A percentile compares a stretch with the other conserved stretches of the same genome.
These are phyloP conservation scores for Lacanobia oleracea DNA, from an alignment of 2,888 invertebrate genomes.

Conservation along the genomic window DNA sequence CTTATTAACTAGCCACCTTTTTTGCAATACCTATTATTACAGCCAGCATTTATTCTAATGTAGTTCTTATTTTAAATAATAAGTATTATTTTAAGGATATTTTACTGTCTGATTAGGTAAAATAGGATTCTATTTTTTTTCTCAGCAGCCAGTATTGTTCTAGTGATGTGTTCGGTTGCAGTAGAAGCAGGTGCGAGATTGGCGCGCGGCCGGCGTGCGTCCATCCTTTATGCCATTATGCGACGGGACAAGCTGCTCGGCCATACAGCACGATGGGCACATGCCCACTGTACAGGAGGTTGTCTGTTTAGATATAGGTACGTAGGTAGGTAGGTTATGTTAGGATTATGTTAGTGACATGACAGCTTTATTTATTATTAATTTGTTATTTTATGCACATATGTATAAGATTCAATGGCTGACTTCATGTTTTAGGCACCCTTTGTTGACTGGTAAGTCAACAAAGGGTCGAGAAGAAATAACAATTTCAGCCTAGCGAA, in stretches of 20 bases:
- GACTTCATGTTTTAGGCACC: too few species aligned
- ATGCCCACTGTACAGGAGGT: constrained; percentile 72
- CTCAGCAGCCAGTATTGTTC: constrained; percentile 17
- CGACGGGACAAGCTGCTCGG: constrained; percentile 82
- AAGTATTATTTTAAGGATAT: not conserved
- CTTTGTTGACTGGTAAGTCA: too few species aligned
- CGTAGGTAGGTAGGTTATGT: not conserved
- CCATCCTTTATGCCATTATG: constrained; percentile 82
- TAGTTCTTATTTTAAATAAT: not conserved
- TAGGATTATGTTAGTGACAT: not conserved
- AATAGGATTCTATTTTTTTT: not conserved
- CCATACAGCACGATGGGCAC: constrained; percentile 75
- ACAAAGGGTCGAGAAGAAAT: too few species aligned
- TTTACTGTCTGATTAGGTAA: not conserved
- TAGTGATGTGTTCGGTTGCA: constrained; percentile 50
- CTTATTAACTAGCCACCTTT: too few species aligned
- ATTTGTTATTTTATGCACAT: too few species aligned
- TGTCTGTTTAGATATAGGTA: not conserved
- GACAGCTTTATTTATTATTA: not conserved
- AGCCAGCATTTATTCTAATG: too few species aligned
- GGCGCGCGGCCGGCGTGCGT: constrained; percentile 75
- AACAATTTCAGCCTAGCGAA: too few species aligned
- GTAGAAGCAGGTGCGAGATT: constrained; percentile 71
- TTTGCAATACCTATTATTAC: too few species aligned
- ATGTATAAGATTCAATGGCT: too few species aligned